These are phyloP conservation scores for Dipodomys spectabilis DNA, from an alignment of 2,113 vertebrate genomes.

Conservation along the genomic window DNA sequence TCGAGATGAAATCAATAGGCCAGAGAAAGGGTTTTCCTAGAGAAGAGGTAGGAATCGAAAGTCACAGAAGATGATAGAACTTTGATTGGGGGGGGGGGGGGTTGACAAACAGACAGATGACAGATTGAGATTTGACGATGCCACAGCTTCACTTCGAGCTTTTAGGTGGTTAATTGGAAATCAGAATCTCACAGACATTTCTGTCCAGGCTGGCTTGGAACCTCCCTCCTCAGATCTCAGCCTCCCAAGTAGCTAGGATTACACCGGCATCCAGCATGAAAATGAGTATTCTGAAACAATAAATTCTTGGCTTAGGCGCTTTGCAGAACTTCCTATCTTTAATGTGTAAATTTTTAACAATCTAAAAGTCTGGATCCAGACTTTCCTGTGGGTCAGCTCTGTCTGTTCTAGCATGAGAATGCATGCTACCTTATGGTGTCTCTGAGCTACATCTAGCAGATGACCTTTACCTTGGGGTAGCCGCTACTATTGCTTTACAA, in stretches of 20 bases:
- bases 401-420: background rate
- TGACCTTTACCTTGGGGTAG: background rate
- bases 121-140: background rate
- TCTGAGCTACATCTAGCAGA: background rate
- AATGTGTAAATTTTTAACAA: background rate
- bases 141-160: too few species aligned
- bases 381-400: background rate
- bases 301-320: background rate
- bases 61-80: background rate
- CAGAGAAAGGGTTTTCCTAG: background rate
- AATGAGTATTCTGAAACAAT: background rate
- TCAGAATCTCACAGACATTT: too few species aligned
- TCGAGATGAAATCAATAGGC: background rate
- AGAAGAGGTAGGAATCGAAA: background rate
- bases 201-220: too few species aligned
- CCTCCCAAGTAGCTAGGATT: too few species aligned
- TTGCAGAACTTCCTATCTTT: background rate
- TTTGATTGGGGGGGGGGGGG: background rate
- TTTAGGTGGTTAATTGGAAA: too few species aligned
- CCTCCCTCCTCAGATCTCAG: too few species aligned
- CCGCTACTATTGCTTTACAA: background rate
- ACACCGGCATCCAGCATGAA: background rate
- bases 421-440: background rate
- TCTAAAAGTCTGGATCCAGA: background rate
- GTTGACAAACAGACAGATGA: background rate